These are phyloP conservation scores for Autographa pulchrina DNA, from an alignment of 2,888 invertebrate species.

Conservation along the genomic window DNA sequence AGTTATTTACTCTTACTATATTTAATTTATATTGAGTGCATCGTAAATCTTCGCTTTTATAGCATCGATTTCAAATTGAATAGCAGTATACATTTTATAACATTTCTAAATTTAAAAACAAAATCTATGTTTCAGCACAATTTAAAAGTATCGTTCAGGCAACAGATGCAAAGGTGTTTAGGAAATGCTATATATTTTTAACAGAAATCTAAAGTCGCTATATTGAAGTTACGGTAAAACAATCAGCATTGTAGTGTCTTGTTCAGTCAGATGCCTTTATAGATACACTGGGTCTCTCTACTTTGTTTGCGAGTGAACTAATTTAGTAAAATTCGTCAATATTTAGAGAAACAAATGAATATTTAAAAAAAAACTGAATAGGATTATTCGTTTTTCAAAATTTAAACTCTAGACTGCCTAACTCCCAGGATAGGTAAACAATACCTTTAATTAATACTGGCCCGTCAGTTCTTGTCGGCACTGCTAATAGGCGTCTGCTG, in stretches of 20 bases:
- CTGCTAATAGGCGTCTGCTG: no score
- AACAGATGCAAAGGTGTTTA: slow-evolving; percentile 62
- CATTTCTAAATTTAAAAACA: slow-evolving; percentile 60
- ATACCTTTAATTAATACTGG: no score
- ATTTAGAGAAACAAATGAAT: no score
- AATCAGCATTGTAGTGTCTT: neutral
- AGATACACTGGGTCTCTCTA: neutral
- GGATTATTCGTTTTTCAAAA: no score
- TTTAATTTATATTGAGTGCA: slow-evolving; percentile 23
- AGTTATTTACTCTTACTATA: neutral
- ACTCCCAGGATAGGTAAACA: no score
- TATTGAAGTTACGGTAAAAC: slow-evolving; percentile 24
- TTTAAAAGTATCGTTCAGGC: slow-evolving; percentile 54
- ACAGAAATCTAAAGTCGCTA: slow-evolving; percentile 34
- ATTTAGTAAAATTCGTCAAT: neutral
- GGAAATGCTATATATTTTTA: slow-evolving; percentile 50
- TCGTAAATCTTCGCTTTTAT: slow-evolving; percentile 47
- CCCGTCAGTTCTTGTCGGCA: no score
- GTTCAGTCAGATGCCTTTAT: no score
- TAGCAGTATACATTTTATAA: slow-evolving; percentile 52
- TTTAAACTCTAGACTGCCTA: no score
- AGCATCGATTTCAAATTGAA: slow-evolving; percentile 42
- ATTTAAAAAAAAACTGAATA: no score
- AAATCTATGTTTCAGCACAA: slow-evolving; percentile 60
- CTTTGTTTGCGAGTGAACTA: neutral